Conservation (phyloP, 2,113 vertebrate species). For the Crocuta crocuta region DNA sequence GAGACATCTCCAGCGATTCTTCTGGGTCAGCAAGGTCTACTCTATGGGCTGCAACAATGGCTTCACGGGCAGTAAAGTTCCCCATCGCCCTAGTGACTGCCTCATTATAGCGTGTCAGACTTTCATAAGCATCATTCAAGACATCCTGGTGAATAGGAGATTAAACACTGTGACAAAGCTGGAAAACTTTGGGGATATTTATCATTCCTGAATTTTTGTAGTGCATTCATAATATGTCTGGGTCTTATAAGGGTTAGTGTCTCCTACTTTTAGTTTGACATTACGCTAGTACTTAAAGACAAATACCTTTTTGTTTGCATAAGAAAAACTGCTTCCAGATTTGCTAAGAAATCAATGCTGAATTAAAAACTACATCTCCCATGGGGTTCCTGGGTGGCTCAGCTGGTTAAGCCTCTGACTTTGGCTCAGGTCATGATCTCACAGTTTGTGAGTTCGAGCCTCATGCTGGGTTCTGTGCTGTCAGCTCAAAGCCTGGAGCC, state of each 20-base stretch:
- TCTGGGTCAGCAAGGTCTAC: conserved; percentile 75
- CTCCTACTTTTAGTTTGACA: background rate
- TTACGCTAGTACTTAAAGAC: background rate
- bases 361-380: background rate
- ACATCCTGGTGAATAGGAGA: conserved; percentile 83
- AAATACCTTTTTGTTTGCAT: background rate
- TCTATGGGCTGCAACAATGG: conserved; percentile 69
- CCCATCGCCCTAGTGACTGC: conserved; percentile 77
- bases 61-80: conserved; percentile 84
- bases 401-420: no score
- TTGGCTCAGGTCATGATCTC: no score
- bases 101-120: conserved; percentile 82
- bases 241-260: background rate
- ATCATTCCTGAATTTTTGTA: background rate
- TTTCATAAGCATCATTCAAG: conserved; percentile 84
- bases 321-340: background rate
- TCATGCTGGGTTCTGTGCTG: no score
- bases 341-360: conserved; percentile 49
- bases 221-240: background rate
- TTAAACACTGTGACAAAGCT: background rate
- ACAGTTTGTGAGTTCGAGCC: no score
- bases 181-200: background rate
- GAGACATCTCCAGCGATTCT: conserved; percentile 72
- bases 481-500: no score
- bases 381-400: no score